phyloP scores from a whole-genome alignment of 2,888 invertebrate genomes.

The Cosmia trapezina region DNA sequence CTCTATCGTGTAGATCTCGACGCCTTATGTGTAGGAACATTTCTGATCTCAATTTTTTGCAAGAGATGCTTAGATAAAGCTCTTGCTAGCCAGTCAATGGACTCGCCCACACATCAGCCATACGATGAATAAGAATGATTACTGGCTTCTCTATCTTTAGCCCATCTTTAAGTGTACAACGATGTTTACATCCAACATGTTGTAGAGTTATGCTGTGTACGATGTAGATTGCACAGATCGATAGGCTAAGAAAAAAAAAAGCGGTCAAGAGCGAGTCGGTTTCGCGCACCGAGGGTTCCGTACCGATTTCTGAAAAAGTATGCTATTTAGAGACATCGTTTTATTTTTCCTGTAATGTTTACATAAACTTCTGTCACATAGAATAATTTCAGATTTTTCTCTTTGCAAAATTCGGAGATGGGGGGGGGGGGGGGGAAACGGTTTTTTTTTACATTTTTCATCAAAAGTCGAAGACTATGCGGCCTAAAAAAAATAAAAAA shows the following conservation, averaged over 20 bases:
- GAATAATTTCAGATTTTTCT: too few species aligned
- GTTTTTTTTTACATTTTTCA: too few species aligned
- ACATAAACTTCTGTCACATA: too few species aligned
- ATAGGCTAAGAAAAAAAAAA: background rate
- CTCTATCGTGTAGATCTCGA: background rate
- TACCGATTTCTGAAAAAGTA: too few species aligned
- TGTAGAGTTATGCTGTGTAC: background rate
- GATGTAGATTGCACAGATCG: constrained; percentile 1
- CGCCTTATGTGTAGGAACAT: background rate
- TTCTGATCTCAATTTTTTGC: background rate
- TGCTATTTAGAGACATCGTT: too few species aligned
- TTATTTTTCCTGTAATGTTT: too few species aligned
- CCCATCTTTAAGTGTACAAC: background rate
- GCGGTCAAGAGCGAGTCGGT: too few species aligned
- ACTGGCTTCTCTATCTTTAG: constrained; percentile 13
- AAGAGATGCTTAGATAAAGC: background rate
- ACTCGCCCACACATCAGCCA: constrained; percentile 15
- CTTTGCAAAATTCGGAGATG: too few species aligned
- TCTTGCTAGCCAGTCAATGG: constrained; percentile 15
- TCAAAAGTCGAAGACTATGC: too few species aligned
- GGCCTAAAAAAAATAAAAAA: too few species aligned
- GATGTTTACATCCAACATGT: background rate
- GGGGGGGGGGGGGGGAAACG: too few species aligned
- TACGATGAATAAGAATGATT: constrained; percentile 35
- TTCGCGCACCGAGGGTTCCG: too few species aligned